Conservation (phyloP, 2,113 vertebrate genomes). For the Sylvietta virens region DNA sequence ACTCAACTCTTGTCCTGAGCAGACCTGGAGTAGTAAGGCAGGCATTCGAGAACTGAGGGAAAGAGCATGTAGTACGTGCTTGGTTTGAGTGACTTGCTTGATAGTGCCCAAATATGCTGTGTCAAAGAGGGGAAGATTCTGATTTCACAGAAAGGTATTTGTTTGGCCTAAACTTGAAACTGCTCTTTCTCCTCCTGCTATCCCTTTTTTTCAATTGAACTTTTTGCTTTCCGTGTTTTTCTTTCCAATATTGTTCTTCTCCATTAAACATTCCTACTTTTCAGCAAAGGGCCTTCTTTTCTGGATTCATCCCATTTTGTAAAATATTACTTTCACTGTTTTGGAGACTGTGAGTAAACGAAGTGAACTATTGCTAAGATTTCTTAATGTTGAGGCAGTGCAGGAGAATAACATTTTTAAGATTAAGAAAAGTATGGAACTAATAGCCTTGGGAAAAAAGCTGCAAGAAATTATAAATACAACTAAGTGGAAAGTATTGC, state of each 20-base stretch:
- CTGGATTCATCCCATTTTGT: not conserved
- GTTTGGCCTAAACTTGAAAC: not conserved
- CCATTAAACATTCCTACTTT: not conserved
- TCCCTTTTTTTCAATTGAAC: not conserved
- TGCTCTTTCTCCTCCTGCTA: not conserved
- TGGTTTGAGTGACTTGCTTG: not conserved
- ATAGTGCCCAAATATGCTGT: not conserved
- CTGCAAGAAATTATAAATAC: not conserved
- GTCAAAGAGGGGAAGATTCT: not conserved
- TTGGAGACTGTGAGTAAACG: not conserved
- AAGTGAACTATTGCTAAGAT: not conserved
- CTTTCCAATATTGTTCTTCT: not conserved
- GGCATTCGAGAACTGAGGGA: not conserved
- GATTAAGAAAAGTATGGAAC: not conserved
- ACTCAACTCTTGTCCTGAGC: not conserved
- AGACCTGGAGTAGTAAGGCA: not conserved
- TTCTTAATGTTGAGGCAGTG: not conserved
- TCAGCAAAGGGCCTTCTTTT: not conserved
- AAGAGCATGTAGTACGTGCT: not conserved
- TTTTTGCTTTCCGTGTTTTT: not conserved
- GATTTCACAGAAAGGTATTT: not conserved
- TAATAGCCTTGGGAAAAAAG: not conserved
- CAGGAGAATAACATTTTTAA: not conserved
- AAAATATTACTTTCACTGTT: not conserved
- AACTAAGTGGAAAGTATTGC: not conserved